These are phyloP conservation scores for Drosophila longiperda DNA, from an alignment of 2,888 invertebrate species.

Conservation along the genomic window DNA sequence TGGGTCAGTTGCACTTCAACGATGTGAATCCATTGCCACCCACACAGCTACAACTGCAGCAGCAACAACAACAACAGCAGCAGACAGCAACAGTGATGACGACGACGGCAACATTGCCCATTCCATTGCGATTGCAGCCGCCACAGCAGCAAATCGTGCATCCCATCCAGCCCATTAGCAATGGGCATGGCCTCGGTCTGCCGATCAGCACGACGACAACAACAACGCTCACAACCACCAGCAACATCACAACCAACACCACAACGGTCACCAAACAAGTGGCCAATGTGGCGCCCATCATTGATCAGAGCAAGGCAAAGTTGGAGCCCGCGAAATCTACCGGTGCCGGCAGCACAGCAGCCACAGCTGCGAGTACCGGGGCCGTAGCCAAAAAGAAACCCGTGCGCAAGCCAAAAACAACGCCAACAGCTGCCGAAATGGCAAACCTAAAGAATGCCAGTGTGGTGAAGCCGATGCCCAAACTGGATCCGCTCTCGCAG, in stretches of 20 bases:
- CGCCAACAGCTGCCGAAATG: slow-evolving; percentile 79
- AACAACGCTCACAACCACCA: slow-evolving; percentile 63
- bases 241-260: slow-evolving; percentile 62
- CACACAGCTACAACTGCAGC: slow-evolving; percentile 52
- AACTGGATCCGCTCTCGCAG: slow-evolving; percentile 83
- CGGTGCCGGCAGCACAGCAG: slow-evolving; percentile 26
- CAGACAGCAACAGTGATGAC: slow-evolving; percentile 43
- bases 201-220: slow-evolving; percentile 66
- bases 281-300: slow-evolving; percentile 84
- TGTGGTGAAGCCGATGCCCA: slow-evolving; percentile 84
- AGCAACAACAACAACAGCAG: slow-evolving; percentile 38
- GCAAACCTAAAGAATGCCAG: slow-evolving; percentile 82
- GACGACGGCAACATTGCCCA: slow-evolving; percentile 48
- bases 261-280: slow-evolving; percentile 83
- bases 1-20: slow-evolving; percentile 85
- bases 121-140: slow-evolving; percentile 69
- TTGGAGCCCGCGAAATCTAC: slow-evolving; percentile 61
- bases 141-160: slow-evolving; percentile 84
- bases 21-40: slow-evolving; percentile 83
- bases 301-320: slow-evolving; percentile 84
- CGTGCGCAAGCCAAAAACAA: slow-evolving; percentile 78
- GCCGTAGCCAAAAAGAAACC: slow-evolving; percentile 82
- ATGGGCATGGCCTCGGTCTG: slow-evolving; percentile 59
- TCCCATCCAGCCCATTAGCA: slow-evolving; percentile 78
- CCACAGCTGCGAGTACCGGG: slow-evolving; percentile 62